Conservation (phyloP, 2,888 invertebrate genomes). For the Pseudococcus longispinus region DNA sequence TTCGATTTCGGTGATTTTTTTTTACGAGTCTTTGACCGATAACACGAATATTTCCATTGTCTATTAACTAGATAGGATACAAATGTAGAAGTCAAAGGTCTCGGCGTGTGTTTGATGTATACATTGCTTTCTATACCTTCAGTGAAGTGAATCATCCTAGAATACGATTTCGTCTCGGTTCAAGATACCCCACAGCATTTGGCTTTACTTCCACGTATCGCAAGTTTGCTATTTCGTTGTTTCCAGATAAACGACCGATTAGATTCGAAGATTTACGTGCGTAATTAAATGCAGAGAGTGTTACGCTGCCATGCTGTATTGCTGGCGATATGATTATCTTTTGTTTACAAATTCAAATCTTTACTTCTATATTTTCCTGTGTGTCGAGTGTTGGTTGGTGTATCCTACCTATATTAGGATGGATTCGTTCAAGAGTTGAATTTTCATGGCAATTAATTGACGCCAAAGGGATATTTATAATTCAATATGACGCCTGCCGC, state of each 20-base stretch:
- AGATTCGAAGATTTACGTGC: background rate
- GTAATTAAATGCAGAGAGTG: background rate
- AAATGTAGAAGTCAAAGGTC: background rate
- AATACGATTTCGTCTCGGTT: no score
- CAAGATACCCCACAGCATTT: no score
- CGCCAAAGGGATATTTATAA: slow-evolving; percentile 9
- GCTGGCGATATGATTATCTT: slow-evolving; percentile 3
- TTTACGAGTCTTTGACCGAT: background rate
- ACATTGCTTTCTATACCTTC: no score
- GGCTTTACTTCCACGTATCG: background rate
- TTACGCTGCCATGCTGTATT: background rate
- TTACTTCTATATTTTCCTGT: slow-evolving; percentile 12
- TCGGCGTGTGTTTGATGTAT: background rate
- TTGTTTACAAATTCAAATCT: slow-evolving; percentile 38
- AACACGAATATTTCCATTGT: background rate
- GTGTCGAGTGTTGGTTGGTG: no score
- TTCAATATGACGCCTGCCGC: background rate
- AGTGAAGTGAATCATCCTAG: background rate
- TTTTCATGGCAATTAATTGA: slow-evolving; percentile 35
- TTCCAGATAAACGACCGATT: slow-evolving; percentile 8
- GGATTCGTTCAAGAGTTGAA: slow-evolving; percentile 36
- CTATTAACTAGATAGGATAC: background rate
- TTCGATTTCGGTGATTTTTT: no score
- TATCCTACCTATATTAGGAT: background rate
- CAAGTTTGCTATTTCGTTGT: background rate